Evolutionary conservation across 2,797 vertebrate species (phyloP).

Genomic region (Oreortyx pictus): DNA sequence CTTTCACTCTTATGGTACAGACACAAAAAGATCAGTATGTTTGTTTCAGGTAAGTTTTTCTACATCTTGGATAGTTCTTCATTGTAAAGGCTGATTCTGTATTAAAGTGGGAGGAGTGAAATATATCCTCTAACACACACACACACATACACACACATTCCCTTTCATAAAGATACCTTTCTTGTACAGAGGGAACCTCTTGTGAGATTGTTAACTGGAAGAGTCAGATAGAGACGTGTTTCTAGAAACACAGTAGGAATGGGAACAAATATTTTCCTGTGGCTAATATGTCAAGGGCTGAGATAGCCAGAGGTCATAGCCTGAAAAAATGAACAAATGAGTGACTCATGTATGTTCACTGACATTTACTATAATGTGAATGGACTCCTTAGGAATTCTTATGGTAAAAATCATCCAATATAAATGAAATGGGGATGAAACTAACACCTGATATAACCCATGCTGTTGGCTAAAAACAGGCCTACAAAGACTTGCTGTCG

Average conservation of each 20-base stretch:
- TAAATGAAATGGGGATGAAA: constrained; percentile 21
- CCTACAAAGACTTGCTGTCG: background rate
- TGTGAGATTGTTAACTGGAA: background rate
- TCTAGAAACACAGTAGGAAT: constrained; percentile 11
- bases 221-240: background rate
- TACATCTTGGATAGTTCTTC: background rate
- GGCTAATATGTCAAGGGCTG: constrained; percentile 30
- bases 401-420: constrained; percentile 20
- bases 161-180: background rate
- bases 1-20: background rate
- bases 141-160: too few species aligned
- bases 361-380: constrained; percentile 65
- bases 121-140: background rate
- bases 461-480: background rate
- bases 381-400: constrained; percentile 11
- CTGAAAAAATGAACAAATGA: constrained; percentile 24
- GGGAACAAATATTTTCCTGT: constrained; percentile 2
- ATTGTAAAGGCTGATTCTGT: background rate
- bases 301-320: constrained; percentile 25
- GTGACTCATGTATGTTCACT: constrained; percentile 51
- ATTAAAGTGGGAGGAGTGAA: background rate
- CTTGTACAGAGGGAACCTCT: background rate
- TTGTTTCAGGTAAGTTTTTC: background rate
- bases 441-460: background rate
- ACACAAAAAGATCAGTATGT: background rate